Conservation (phyloP, 2,113 vertebrate species). For the Tetraodon nigroviridis region DNA sequence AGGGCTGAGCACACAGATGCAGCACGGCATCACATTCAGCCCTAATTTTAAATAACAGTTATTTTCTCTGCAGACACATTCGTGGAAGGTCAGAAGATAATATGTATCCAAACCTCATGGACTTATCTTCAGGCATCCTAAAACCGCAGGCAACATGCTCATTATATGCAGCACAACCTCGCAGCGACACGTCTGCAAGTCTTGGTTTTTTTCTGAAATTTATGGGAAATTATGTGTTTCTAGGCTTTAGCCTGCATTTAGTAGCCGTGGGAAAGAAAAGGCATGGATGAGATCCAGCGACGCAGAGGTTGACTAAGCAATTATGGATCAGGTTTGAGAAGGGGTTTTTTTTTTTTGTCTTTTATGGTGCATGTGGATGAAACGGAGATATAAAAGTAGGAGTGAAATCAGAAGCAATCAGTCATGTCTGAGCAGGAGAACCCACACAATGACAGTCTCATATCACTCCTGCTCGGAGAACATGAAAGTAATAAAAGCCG, state of each 20-base stretch:
- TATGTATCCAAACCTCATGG: constrained; percentile 4
- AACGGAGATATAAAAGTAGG: not conserved
- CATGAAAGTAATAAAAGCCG: constrained; percentile 1
- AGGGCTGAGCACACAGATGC: too few relatives aligned
- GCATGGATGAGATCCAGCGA: constrained; percentile 16
- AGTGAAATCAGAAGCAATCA: not conserved
- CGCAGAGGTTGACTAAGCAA: constrained; percentile 12
- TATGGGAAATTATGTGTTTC: constrained; percentile 38
- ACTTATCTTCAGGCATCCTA: constrained; percentile 7
- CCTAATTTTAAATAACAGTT: not conserved
- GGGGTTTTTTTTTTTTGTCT: not conserved
- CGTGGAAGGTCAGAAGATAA: not conserved
- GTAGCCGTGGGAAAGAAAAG: constrained; percentile 24
- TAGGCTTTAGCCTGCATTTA: constrained; percentile 20
- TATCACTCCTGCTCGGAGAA: not conserved
- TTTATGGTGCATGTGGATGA: constrained; percentile 6
- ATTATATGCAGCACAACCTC: constrained; percentile 7
- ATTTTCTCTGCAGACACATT: not conserved
- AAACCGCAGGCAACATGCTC: constrained; percentile 12
- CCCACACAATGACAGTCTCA: constrained; percentile 13
- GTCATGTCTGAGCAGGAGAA: constrained; percentile 3
- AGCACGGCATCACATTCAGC: not conserved
- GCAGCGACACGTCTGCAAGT: constrained; percentile 21
- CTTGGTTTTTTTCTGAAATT: constrained; percentile 19
- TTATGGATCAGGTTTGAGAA: constrained; percentile 9